These are phyloP conservation scores for Melanotaenia boesemani DNA, from an alignment of 2,797 vertebrate species.

Conservation along the genomic window DNA sequence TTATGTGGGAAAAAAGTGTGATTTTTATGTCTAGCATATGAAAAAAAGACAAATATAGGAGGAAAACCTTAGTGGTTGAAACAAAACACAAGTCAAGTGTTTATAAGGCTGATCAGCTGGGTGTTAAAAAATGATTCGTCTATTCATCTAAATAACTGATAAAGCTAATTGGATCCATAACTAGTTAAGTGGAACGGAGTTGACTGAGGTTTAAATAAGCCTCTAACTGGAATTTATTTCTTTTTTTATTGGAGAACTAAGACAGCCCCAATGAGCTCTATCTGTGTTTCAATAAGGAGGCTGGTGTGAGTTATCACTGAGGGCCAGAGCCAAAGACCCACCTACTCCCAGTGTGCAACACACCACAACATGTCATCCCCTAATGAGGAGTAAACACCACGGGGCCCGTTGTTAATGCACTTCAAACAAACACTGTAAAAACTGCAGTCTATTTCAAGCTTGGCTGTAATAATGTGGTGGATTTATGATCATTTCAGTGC, in stretches of 20 bases:
- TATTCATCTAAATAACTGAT: not conserved
- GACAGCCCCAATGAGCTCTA: slow-evolving; percentile 61
- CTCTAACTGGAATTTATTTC: not conserved
- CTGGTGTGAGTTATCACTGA: slow-evolving; percentile 74
- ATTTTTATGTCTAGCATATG: too few relatives aligned
- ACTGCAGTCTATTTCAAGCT: not conserved
- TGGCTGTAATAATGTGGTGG: not conserved
- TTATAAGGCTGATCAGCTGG: not conserved
- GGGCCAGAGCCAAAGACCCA: slow-evolving; percentile 75
- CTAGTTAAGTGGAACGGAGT: not conserved
- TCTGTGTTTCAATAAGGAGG: slow-evolving; percentile 67
- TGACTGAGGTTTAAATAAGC: not conserved
- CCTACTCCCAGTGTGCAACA: slow-evolving; percentile 51
- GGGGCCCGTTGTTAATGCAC: not conserved
- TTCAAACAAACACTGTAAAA: not conserved
- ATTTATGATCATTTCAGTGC: not conserved
- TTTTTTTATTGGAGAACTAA: not conserved
- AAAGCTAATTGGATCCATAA: not conserved
- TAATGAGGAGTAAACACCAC: not conserved
- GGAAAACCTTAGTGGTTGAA: not conserved
- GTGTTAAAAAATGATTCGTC: not conserved
- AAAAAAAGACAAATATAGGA: not conserved
- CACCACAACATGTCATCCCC: not conserved
- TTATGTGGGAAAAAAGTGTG: not conserved
- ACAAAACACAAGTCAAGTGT: too few relatives aligned